phyloP scores from a whole-genome alignment of 2,113 vertebrate genomes.

The Orthonyx spaldingii region DNA sequence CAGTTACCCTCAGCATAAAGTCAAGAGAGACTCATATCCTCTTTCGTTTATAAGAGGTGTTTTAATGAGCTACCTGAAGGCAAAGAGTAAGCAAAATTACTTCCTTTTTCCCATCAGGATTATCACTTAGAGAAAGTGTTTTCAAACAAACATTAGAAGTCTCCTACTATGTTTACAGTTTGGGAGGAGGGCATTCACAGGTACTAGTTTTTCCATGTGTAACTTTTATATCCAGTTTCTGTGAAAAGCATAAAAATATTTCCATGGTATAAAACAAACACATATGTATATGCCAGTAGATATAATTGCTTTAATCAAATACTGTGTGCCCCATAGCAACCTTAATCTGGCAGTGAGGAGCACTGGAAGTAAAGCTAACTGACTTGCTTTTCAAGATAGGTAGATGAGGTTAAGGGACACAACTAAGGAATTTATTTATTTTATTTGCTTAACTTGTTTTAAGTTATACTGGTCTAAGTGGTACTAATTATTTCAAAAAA shows the following conservation, averaged over 20 bases:
- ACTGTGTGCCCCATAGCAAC: constrained; percentile 12
- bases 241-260: neutral
- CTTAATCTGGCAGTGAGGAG: neutral
- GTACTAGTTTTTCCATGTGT: neutral
- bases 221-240: neutral
- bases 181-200: neutral
- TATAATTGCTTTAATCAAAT: constrained; percentile 13
- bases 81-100: constrained; percentile 40
- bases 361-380: neutral
- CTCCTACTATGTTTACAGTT: neutral
- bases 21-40: constrained; percentile 5
- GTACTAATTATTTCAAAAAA: neutral
- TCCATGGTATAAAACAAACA: neutral
- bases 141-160: constrained; percentile 33
- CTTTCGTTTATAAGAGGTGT: constrained; percentile 1
- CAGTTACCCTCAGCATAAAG: neutral
- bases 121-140: constrained; percentile 36
- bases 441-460: neutral
- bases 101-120: constrained; percentile 34
- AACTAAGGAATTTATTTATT: neutral
- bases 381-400: neutral
- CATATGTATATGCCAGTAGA: neutral
- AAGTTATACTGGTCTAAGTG: neutral
- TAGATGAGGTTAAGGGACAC: neutral
- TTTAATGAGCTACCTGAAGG: constrained; percentile 57